phyloP scores from a whole-genome alignment of 2,797 vertebrate genomes.

The Melanogrammus aeglefinus region DNA sequence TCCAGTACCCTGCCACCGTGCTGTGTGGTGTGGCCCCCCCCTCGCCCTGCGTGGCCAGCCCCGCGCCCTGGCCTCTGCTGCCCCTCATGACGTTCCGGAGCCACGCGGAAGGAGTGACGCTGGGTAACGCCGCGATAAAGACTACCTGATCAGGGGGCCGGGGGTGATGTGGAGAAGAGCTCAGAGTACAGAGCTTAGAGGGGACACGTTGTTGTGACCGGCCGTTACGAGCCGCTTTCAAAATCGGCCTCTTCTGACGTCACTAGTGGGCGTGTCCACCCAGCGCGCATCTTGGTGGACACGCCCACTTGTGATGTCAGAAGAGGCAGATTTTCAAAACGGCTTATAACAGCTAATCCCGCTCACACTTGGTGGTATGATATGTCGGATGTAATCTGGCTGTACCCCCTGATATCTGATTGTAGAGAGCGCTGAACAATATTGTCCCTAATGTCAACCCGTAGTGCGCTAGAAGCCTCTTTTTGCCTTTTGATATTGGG shows the following conservation, averaged over 20 bases:
- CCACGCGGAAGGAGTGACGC: constrained; percentile 75
- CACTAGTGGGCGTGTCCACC: no score
- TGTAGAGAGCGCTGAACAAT: neutral
- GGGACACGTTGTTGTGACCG: no score
- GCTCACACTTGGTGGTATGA: no score
- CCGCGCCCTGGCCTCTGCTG: constrained; percentile 79
- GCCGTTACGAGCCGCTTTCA: no score
- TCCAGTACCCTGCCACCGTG: constrained; percentile 81
- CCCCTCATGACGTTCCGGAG: constrained; percentile 82
- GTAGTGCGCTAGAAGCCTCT: neutral
- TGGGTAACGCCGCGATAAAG: constrained; percentile 60
- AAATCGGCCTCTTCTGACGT: no score
- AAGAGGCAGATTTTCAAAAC: no score
- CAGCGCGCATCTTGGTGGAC: no score
- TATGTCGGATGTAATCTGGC: neutral
- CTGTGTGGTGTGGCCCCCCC: constrained; percentile 77
- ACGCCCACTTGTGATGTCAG: no score
- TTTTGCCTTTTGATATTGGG: neutral
- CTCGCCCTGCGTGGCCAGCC: constrained; percentile 71
- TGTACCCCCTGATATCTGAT: neutral
- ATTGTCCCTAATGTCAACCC: neutral
- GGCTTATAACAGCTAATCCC: no score
- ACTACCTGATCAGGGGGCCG: neutral
- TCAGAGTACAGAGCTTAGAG: neutral
- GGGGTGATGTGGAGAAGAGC: neutral